phyloP scores from a whole-genome alignment of 1,140 invertebrate species.

The Coptotermes formosanus region DNA sequence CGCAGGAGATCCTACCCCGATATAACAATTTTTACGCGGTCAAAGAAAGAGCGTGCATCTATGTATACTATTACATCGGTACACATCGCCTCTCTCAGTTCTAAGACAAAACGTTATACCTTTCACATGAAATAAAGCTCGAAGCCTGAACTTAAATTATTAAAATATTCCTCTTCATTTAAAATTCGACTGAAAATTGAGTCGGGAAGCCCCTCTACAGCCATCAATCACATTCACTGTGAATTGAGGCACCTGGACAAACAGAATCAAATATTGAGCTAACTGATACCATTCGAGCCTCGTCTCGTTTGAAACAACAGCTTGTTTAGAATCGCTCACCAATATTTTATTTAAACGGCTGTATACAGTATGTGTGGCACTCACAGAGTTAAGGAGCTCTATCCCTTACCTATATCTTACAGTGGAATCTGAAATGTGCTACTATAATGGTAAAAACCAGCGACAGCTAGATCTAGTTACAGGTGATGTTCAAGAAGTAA shows the following conservation, averaged over 20 bases:
- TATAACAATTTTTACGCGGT: too few relatives aligned
- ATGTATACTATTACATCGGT: too few relatives aligned
- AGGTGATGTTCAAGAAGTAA: too few relatives aligned
- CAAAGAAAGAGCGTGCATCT: too few relatives aligned
- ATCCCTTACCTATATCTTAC: too few relatives aligned
- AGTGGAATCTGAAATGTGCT: too few relatives aligned
- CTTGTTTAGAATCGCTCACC: neutral
- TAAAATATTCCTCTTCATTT: neutral
- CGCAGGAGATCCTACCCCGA: too few relatives aligned
- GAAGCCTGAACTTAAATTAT: neutral
- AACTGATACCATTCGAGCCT: neutral
- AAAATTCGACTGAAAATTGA: neutral
- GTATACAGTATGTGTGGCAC: neutral
- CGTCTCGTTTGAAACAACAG: neutral
- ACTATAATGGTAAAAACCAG: too few relatives aligned
- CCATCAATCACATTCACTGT: neutral
- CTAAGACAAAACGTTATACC: too few relatives aligned
- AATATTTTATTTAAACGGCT: neutral
- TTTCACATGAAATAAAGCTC: too few relatives aligned
- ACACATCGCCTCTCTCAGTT: too few relatives aligned
- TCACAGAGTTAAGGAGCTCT: neutral
- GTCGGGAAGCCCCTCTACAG: neutral
- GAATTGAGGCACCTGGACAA: neutral
- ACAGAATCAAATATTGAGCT: neutral
- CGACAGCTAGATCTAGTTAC: too few relatives aligned